Evolutionary conservation across 2,113 vertebrate species (phyloP).

Genomic region (Gambusia affinis): DNA sequence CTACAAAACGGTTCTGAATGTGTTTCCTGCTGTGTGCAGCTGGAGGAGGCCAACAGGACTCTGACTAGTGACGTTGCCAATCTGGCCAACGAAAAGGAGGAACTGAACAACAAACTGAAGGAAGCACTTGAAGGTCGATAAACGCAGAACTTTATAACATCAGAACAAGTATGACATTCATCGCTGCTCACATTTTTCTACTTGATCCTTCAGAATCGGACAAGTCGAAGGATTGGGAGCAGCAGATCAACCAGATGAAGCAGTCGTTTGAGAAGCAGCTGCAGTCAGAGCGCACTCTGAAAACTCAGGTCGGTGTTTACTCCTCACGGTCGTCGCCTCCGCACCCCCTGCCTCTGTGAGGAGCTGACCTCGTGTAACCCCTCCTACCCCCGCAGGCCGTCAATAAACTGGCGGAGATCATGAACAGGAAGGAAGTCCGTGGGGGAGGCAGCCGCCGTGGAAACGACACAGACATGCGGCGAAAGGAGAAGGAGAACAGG

Average conservation of each 20-base stretch:
- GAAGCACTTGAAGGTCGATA: slow-evolving; percentile 87
- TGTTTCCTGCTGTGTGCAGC: slow-evolving; percentile 67
- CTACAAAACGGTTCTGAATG: not conserved
- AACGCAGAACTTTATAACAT: slow-evolving; percentile 12
- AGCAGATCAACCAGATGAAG: slow-evolving; percentile 86
- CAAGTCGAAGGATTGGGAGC: slow-evolving; percentile 87
- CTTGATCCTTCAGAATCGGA: slow-evolving; percentile 81
- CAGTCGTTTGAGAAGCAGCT: slow-evolving; percentile 92
- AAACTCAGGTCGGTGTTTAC: slow-evolving; percentile 83
- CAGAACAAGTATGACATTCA: not conserved
- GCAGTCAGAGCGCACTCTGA: slow-evolving; percentile 92
- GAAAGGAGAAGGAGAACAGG: slow-evolving; percentile 98
- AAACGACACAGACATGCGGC: slow-evolving; percentile 92
- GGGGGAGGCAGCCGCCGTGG: slow-evolving; percentile 89
- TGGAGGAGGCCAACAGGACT: slow-evolving; percentile 96
- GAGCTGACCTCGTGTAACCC: not conserved
- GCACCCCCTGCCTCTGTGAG: not conserved
- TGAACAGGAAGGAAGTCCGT: slow-evolving; percentile 91
- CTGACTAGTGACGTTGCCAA: slow-evolving; percentile 95
- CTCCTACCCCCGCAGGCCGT: slow-evolving; percentile 83
- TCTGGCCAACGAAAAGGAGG: slow-evolving; percentile 97
- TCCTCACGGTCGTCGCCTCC: too few relatives aligned
- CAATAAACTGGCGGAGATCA: slow-evolving; percentile 97
- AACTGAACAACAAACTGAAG: slow-evolving; percentile 95
- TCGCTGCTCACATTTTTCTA: not conserved